Percentiles rank a stretch among this genome's conserved stretches.
phyloP scores from a whole-genome alignment of 2,888 invertebrate genomes.

The Noctuana brunneofusca region DNA sequence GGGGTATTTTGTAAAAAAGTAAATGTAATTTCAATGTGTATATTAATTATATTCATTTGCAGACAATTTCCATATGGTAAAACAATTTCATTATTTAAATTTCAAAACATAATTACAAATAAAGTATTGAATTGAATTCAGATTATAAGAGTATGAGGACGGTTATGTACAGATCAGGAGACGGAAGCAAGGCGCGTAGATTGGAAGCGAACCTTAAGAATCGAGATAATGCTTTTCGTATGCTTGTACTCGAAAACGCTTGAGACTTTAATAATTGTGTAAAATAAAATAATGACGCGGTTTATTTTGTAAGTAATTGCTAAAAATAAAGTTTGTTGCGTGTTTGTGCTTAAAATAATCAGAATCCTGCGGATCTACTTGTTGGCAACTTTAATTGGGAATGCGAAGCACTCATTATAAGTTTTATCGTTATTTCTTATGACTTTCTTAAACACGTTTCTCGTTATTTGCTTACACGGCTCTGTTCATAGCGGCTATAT shows the following conservation, averaged over 20 bases:
- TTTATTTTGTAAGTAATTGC: constrained; percentile 35
- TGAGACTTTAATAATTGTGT: constrained; percentile 35
- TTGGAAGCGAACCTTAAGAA: constrained; percentile 27
- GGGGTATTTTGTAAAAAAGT: no score
- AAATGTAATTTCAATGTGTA: no score
- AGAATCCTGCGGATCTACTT: constrained; percentile 33
- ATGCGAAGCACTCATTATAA: constrained; percentile 34
- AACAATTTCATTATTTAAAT: no score
- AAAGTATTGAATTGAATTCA: no score
- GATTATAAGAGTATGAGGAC: no score
- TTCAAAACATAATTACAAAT: no score
- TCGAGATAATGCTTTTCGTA: constrained; percentile 35
- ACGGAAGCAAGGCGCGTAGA: background rate
- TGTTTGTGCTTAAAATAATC: constrained; percentile 34
- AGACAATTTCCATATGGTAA: no score
- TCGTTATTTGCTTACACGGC: constrained; percentile 23
- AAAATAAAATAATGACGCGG: constrained; percentile 34
- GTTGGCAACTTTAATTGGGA: constrained; percentile 34
- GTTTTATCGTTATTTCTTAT: constrained; percentile 35
- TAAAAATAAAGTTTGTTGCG: constrained; percentile 35
- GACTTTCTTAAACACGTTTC: constrained; percentile 33
- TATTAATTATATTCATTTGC: no score
- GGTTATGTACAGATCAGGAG: no score
- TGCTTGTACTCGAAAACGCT: constrained; percentile 34
- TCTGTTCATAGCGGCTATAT: constrained; percentile 11